phyloP scores from a whole-genome alignment of 2,888 invertebrate genomes.

The Meiosimyza platycephala region DNA sequence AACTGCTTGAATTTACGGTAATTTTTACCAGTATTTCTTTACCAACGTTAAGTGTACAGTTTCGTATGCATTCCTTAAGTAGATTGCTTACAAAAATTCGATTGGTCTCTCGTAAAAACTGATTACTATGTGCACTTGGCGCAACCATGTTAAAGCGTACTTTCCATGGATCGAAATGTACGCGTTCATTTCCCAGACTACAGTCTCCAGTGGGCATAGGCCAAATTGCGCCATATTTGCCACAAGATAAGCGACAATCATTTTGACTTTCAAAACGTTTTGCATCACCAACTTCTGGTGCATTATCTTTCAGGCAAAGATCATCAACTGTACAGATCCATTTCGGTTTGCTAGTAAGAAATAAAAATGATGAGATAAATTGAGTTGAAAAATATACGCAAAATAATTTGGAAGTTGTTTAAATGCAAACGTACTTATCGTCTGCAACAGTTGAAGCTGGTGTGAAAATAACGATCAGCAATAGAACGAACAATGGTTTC shows the following conservation, averaged over 20 bases:
- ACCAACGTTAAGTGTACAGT: constrained; percentile 68
- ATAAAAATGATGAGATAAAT: background rate
- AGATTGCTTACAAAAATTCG: constrained; percentile 71
- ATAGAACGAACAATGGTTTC: background rate
- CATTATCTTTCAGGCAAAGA: constrained; percentile 52
- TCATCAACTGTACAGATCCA: constrained; percentile 56
- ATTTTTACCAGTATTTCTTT: constrained; percentile 72
- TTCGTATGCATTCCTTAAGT: constrained; percentile 71
- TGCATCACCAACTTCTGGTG: constrained; percentile 47
- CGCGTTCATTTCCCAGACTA: constrained; percentile 63
- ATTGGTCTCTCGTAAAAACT: constrained; percentile 71
- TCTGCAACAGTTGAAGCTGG: background rate
- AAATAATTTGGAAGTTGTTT: too few species aligned
- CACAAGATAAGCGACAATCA: constrained; percentile 77
- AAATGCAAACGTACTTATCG: background rate
- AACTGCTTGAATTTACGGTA: constrained; percentile 68
- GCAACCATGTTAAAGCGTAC: constrained; percentile 70
- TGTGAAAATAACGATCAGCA: background rate
- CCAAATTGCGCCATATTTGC: constrained; percentile 77
- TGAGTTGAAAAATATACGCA: too few species aligned
- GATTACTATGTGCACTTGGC: constrained; percentile 67
- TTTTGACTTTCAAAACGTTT: constrained; percentile 68
- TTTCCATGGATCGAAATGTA: constrained; percentile 72
- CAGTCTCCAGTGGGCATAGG: constrained; percentile 74
- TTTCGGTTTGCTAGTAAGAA: constrained; percentile 42